Evolutionary conservation across 2,113 vertebrate species (phyloP).

Genomic region (Falco punctatus): DNA sequence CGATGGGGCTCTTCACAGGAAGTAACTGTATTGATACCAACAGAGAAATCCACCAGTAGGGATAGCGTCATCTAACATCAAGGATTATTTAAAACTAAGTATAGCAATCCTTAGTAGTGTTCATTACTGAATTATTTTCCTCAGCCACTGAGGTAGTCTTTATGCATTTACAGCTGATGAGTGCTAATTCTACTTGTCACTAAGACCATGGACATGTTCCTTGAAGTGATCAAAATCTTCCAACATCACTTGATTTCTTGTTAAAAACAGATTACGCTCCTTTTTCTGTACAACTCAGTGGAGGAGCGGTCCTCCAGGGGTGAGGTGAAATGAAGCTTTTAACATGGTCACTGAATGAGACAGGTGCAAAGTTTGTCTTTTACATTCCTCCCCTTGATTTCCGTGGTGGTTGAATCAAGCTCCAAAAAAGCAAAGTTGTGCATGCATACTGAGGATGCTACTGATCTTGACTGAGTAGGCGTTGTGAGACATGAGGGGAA

Average conservation of each 20-base stretch:
- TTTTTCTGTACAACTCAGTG: background rate
- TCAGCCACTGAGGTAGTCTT: background rate
- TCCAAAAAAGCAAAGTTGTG: no score
- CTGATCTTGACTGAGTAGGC: no score
- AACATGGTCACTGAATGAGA: background rate
- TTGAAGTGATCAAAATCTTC: background rate
- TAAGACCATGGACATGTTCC: background rate
- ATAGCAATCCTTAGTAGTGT: background rate
- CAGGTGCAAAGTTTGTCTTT: background rate
- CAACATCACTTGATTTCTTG: background rate
- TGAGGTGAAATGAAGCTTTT: background rate
- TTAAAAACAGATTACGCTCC: background rate
- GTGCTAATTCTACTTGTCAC: background rate
- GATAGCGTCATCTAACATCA: background rate
- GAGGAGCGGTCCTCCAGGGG: background rate
- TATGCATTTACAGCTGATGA: background rate
- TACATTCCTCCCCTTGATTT: background rate
- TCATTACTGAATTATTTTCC: background rate
- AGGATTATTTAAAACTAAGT: background rate
- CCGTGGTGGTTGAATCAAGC: no score
- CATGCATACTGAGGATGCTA: no score
- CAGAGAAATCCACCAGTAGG: background rate
- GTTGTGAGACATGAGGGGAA: no score
- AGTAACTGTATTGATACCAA: no score
- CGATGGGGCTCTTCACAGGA: background rate